phyloP scores from a whole-genome alignment of 2,888 invertebrate genomes.

The Helleia helle region DNA sequence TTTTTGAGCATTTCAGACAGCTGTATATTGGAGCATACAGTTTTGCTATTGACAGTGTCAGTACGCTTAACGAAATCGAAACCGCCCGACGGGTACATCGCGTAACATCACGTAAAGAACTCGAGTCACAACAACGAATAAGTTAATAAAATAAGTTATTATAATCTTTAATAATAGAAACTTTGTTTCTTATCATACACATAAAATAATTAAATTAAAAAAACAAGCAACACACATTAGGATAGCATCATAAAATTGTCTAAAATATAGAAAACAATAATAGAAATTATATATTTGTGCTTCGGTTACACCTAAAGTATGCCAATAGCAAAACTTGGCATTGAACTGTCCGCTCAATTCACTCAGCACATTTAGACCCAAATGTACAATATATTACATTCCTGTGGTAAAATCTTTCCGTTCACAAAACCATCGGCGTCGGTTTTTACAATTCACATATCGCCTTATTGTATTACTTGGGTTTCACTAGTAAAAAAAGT shows the following conservation, averaged over 20 bases:
- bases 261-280: constrained; percentile 63
- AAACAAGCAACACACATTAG: constrained; percentile 72
- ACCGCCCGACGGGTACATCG: constrained; percentile 8
- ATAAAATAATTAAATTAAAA: constrained; percentile 59
- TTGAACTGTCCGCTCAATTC: constrained; percentile 65
- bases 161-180: constrained; percentile 54
- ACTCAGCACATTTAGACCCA: constrained; percentile 72
- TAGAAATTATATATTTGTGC: constrained; percentile 48
- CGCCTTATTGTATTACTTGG: constrained; percentile 52
- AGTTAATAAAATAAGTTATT: constrained; percentile 61
- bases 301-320: constrained; percentile 37
- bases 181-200: constrained; percentile 62
- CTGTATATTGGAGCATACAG: constrained; percentile 63
- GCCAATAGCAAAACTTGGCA: constrained; percentile 73
- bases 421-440: constrained; percentile 63
- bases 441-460: constrained; percentile 63
- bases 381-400: constrained; percentile 74
- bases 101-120: constrained; percentile 38
- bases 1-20: constrained; percentile 70
- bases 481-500: constrained; percentile 74
- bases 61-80: constrained; percentile 33
- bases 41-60: constrained; percentile 71
- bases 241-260: constrained; percentile 60
- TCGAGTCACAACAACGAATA: constrained; percentile 68
- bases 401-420: constrained; percentile 64